Conservation (phyloP, 2,113 vertebrate genomes). For the Tapirus terrestris region DNA sequence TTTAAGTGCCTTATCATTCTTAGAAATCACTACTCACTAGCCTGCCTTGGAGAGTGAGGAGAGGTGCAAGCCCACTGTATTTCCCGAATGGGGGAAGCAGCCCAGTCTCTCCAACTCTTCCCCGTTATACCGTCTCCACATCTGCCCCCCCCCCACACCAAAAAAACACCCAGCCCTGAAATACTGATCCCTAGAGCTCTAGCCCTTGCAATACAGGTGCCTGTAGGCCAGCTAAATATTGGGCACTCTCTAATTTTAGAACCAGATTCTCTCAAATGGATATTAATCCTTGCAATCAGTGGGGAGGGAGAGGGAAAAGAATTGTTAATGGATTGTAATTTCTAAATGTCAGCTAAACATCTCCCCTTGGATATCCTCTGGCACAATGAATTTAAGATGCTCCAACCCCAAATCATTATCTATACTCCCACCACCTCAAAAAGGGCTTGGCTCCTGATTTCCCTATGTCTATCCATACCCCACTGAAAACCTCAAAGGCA, state of each 20-base stretch:
- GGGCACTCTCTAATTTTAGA: not conserved
- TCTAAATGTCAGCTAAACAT: not conserved
- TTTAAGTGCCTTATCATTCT: slow-evolving; percentile 77
- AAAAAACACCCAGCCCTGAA: not conserved
- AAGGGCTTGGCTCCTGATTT: not conserved
- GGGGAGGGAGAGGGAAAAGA: not conserved
- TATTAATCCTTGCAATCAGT: not conserved
- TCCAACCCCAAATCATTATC: slow-evolving; percentile 8
- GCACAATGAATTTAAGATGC: not conserved
- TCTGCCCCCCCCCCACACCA: not conserved
- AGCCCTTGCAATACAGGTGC: not conserved
- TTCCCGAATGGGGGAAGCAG: slow-evolving; percentile 27
- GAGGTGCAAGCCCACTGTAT: not conserved
- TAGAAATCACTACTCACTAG: slow-evolving; percentile 70
- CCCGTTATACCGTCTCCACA: not conserved
- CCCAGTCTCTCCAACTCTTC: not conserved
- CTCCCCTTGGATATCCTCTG: not conserved
- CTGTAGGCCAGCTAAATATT: not conserved
- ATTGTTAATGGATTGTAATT: not conserved
- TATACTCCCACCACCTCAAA: not conserved
- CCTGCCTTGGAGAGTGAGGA: not conserved
- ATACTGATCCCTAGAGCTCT: not conserved
- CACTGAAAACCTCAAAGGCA: not conserved
- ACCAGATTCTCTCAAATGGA: slow-evolving; percentile 1
- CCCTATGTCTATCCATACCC: not conserved